Evolutionary conservation across 1,140 invertebrate genomes (phyloP).

Genomic region (Yoshiicerus persimilis): DNA sequence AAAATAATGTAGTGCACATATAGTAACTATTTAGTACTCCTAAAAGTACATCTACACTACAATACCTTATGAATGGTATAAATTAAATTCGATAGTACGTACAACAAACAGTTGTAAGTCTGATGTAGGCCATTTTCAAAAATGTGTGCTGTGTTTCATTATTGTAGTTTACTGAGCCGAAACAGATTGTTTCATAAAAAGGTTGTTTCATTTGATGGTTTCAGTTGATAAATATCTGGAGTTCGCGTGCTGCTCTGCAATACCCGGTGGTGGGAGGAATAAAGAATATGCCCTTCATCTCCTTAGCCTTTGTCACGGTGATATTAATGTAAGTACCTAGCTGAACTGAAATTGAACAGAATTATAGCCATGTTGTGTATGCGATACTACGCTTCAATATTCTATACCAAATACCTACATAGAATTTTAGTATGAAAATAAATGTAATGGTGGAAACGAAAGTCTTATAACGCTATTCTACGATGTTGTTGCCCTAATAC

Average conservation of each 20-base stretch:
- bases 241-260: conserved; percentile 86
- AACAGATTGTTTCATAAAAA: neutral
- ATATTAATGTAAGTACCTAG: conserved; percentile 72
- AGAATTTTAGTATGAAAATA: neutral
- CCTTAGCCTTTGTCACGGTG: conserved; percentile 79
- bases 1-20: no score
- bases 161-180: neutral
- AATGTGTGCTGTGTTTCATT: neutral
- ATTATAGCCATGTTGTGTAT: no score
- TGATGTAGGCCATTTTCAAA: neutral
- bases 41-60: no score
- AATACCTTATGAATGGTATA: neutral
- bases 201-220: conserved; percentile 26
- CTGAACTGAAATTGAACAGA: neutral
- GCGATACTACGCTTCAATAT: neutral
- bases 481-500: neutral
- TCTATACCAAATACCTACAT: neutral
- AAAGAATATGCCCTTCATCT: conserved; percentile 70
- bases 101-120: neutral
- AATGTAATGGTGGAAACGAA: neutral
- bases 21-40: no score
- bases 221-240: conserved; percentile 84
- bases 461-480: neutral
- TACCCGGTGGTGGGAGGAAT: conserved; percentile 74
- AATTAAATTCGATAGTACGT: neutral